phyloP scores from a whole-genome alignment of 2,113 vertebrate genomes.

The Leucopternis melanops region DNA sequence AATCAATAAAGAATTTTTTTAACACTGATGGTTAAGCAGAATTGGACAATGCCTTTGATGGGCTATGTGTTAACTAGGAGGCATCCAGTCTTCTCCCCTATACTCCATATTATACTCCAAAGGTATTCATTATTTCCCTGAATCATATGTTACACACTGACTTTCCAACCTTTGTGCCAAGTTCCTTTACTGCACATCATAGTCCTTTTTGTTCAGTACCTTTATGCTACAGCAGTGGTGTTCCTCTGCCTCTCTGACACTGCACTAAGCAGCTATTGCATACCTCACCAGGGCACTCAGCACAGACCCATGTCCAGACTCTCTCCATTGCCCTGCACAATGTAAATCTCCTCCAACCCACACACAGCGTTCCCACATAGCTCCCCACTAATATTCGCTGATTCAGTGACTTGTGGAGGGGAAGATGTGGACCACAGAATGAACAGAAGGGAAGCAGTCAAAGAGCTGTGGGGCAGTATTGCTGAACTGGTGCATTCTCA shows the following conservation, averaged over 20 bases:
- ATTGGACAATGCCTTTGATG: background rate
- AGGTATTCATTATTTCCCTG: background rate
- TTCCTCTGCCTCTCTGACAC: background rate
- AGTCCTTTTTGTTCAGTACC: background rate
- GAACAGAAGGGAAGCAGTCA: background rate
- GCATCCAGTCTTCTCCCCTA: background rate
- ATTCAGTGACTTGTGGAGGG: background rate
- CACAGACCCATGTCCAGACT: background rate
- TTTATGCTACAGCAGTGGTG: background rate
- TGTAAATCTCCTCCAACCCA: background rate
- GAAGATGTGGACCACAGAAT: background rate
- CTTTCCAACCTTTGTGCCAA: background rate
- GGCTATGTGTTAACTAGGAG: background rate
- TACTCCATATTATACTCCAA: background rate
- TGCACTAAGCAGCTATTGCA: background rate
- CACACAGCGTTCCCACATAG: background rate
- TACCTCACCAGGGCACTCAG: background rate
- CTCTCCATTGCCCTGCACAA: background rate
- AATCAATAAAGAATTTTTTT: background rate
- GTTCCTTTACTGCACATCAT: background rate
- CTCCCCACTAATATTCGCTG: background rate
- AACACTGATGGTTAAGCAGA: background rate
- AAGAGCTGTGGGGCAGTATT: background rate
- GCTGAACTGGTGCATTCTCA: background rate
- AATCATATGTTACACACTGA: background rate